Evolutionary conservation across 2,113 vertebrate species (phyloP).

Genomic region (Butorides virescens): DNA sequence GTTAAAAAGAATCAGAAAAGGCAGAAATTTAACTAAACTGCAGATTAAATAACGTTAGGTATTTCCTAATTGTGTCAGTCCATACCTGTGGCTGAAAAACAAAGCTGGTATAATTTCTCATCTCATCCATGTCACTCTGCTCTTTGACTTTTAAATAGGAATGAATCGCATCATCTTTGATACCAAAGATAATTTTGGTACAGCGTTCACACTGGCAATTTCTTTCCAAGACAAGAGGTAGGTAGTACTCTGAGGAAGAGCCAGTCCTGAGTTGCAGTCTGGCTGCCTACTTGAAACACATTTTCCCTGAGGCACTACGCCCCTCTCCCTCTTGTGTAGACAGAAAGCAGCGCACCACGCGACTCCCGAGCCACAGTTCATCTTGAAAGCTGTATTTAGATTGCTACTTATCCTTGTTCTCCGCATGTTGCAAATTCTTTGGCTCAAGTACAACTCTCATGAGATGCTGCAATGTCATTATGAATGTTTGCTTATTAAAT

Average conservation of each 20-base stretch:
- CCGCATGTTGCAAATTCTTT: neutral
- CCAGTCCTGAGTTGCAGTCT: neutral
- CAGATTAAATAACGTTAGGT: neutral
- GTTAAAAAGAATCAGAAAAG: neutral
- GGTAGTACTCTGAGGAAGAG: neutral
- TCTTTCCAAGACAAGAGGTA: neutral
- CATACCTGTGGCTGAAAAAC: neutral
- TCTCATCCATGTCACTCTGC: neutral
- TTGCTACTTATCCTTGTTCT: neutral
- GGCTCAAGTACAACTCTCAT: neutral
- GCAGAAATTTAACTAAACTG: neutral
- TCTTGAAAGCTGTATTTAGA: neutral
- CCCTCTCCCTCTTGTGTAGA: neutral
- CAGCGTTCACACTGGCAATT: accelerated
- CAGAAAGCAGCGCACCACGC: neutral
- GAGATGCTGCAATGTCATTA: neutral
- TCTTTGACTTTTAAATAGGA: neutral
- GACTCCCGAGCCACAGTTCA: neutral
- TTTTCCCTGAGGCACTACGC: neutral
- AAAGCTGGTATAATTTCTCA: neutral
- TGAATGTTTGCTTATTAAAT: neutral
- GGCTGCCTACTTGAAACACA: neutral
- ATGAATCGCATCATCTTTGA: neutral
- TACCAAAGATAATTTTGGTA: neutral
- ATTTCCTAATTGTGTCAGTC: neutral